A percentile compares a stretch with the other conserved stretches of the same genome.
phyloP scores from a whole-genome alignment of 2,797 vertebrate species.

The Champsocephalus gunnari region DNA sequence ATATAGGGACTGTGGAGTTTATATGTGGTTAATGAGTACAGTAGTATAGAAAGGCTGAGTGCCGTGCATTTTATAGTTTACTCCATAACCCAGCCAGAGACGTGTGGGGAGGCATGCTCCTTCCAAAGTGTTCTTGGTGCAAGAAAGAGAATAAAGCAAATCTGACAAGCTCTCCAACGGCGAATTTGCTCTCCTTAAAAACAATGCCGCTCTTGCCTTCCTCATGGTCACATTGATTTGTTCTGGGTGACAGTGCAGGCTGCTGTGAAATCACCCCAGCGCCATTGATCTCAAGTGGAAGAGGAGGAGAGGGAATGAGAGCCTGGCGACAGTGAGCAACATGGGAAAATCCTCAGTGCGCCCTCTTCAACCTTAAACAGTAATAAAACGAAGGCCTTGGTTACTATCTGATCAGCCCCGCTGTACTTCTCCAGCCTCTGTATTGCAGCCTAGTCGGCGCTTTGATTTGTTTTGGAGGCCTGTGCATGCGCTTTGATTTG shows the following conservation, averaged over 20 bases:
- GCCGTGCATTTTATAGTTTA: constrained; percentile 60
- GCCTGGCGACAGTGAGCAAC: constrained; percentile 79
- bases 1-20: constrained; percentile 45
- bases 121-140: constrained; percentile 70
- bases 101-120: constrained; percentile 63
- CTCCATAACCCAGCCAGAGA: constrained; percentile 63
- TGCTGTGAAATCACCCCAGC: constrained; percentile 81
- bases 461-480: constrained; percentile 80
- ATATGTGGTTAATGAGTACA: constrained; percentile 70
- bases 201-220: constrained; percentile 82
- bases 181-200: constrained; percentile 84
- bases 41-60: constrained; percentile 25
- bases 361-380: constrained; percentile 74
- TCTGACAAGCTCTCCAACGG: constrained; percentile 84
- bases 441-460: constrained; percentile 52
- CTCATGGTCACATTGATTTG: constrained; percentile 87
- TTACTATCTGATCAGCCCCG: constrained; percentile 74
- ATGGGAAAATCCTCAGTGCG: constrained; percentile 76
- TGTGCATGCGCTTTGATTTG: constrained; percentile 75
- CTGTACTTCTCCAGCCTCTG: constrained; percentile 68
- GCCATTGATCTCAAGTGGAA: constrained; percentile 83
- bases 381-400: constrained; percentile 75
- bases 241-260: constrained; percentile 83
- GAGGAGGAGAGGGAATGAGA: constrained; percentile 73
- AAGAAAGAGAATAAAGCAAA: constrained; percentile 79